Percentiles rank a stretch among this genome's conserved stretches.
Evolutionary conservation across 2,797 vertebrate genomes (phyloP).

Genomic region (Picus viridis): DNA sequence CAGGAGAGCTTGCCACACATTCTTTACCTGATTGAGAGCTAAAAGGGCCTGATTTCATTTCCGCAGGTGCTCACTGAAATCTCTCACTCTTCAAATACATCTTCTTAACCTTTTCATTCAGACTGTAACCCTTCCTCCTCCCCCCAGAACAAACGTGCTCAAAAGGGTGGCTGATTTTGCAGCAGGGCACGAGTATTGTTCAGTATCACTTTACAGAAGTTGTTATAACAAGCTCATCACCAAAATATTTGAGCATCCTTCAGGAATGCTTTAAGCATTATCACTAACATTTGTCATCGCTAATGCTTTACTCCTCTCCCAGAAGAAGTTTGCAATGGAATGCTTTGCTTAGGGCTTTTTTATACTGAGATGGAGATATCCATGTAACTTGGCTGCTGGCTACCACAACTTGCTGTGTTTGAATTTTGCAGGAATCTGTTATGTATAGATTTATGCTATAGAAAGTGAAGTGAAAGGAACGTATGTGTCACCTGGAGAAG

Average conservation of each 20-base stretch:
- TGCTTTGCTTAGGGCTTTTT: neutral
- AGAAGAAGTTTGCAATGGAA: neutral
- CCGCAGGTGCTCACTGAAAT: constrained; percentile 66
- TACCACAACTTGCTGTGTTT: neutral
- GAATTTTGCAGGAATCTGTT: neutral
- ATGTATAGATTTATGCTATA: neutral
- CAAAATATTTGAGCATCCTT: constrained; percentile 62
- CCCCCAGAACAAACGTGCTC: constrained; percentile 3
- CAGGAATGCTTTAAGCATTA: constrained; percentile 45
- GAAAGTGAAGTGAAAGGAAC: neutral
- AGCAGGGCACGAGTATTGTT: constrained; percentile 56
- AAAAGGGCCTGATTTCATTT: constrained; percentile 68
- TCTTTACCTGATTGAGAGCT: constrained; percentile 64
- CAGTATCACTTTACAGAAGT: constrained; percentile 57
- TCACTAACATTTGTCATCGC: constrained; percentile 1
- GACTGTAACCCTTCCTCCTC: constrained; percentile 33
- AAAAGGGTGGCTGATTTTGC: constrained; percentile 21
- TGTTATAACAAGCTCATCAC: constrained; percentile 61
- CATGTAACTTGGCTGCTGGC: neutral
- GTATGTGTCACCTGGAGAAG: neutral
- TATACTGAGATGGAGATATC: neutral
- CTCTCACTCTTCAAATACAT: constrained; percentile 51
- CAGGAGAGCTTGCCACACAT: constrained; percentile 59
- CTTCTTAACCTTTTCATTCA: constrained; percentile 66
- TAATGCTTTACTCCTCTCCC: neutral